Evolutionary conservation across 2,113 vertebrate species (phyloP).

Genomic region (Sturnira hondurensis): DNA sequence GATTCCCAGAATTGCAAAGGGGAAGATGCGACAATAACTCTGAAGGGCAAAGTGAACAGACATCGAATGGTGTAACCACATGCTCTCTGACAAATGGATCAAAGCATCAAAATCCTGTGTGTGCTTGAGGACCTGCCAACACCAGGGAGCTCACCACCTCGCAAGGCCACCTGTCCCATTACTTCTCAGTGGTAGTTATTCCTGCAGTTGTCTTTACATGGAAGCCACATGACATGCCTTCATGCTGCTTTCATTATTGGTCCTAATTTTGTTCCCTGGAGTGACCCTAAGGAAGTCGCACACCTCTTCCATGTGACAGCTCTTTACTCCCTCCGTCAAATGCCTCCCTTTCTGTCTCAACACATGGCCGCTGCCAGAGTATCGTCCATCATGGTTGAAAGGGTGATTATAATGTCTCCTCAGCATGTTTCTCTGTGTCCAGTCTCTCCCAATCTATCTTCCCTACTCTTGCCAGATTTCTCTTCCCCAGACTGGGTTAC

Average conservation of each 20-base stretch:
- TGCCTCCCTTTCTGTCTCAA: neutral
- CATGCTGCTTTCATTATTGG: neutral
- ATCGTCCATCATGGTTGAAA: neutral
- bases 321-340: neutral
- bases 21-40: neutral
- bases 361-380: neutral
- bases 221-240: neutral
- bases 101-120: neutral
- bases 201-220: neutral
- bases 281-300: neutral
- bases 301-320: neutral
- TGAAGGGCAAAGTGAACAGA: neutral
- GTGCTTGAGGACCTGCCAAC: neutral
- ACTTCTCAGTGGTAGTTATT: neutral
- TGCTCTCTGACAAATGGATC: neutral
- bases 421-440: neutral
- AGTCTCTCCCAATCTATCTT: neutral
- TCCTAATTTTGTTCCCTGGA: neutral
- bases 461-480: neutral
- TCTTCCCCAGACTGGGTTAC: neutral
- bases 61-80: neutral
- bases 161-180: neutral
- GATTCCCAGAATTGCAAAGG: neutral
- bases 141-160: neutral
- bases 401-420: neutral